These are phyloP conservation scores for Nezara viridula DNA, from an alignment of 2,888 invertebrate species.

Conservation along the genomic window DNA sequence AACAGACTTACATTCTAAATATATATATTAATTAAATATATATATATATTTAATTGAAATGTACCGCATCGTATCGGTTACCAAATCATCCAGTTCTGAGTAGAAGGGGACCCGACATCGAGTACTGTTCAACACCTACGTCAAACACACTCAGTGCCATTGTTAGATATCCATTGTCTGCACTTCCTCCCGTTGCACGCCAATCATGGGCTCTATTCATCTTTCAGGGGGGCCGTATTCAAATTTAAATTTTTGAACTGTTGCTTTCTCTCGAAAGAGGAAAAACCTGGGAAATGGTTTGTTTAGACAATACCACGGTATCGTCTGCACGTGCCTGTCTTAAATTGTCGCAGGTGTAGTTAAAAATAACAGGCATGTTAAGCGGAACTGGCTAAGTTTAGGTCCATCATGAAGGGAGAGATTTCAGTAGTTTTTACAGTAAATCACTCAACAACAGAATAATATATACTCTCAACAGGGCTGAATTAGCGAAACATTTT, in stretches of 20 bases:
- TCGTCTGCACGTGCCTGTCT: background rate
- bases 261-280: background rate
- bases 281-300: conserved; percentile 16
- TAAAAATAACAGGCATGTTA: background rate
- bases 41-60: too few relatives aligned
- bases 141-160: conserved; percentile 21
- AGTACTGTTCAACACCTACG: conserved; percentile 6
- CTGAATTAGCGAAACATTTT: too few relatives aligned
- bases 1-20: too few relatives aligned
- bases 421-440: too few relatives aligned
- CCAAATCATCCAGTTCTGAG: background rate
- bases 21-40: too few relatives aligned
- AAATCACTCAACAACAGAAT: too few relatives aligned
- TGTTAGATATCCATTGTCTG: conserved; percentile 12
- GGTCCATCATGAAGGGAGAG: too few relatives aligned
- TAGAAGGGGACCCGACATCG: background rate
- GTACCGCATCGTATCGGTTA: background rate
- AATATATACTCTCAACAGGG: too few relatives aligned
- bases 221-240: background rate
- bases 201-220: conserved; percentile 23
- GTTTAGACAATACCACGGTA: conserved; percentile 12
- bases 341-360: background rate
- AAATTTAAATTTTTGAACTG: conserved; percentile 39
- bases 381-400: background rate
- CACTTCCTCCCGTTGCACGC: conserved; percentile 25